Base-by-base conservation (phyloP, 2,888 invertebrate genomes). In the Druceiella hillmani region DNA sequence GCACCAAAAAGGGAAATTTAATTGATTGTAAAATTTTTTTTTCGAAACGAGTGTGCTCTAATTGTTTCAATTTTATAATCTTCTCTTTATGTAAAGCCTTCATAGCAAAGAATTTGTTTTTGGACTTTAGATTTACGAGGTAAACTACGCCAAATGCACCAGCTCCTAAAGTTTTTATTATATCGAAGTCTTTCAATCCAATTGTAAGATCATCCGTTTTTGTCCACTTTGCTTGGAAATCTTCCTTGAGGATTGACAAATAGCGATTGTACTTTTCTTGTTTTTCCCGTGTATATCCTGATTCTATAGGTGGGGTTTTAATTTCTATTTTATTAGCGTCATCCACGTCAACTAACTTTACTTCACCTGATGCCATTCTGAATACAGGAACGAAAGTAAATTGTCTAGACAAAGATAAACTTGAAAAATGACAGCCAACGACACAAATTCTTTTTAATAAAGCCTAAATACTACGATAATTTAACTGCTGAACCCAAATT, bases 121-220 rank as follows among this genome's bases (percentile, higher is more conserved):
- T 65, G 0, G 56, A 50, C 50, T 74, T 74, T 50, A 87, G 78
- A 57, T 72, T 78, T 9, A 74, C 73, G 3, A 87, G 62, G 56
- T 83, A 82, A 2, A 95, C 95, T 24, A 85, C 72, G 9, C 95
- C 94, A 61, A 93, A 97, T 0, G 92, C 89, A 3, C 95, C 95
- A 0, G 85, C 83, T 1, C 94, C 94, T 31, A 95, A 63, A 0
- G 87, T 83, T 53, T 79, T 81, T 27, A 80, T 62, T 38, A 79
- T 64, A 36, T 86, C 81, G 56, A 86, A 94, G 54, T 91, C 88
- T 6, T 64, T 55, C 17, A 58, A 4, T 36, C 53, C 56, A 2
- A 58, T 59, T 44, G 58, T 60, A 35, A 48, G 46, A 30, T 54
- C 55, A 0, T 55, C 36, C 20, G 56, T 61, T 20, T 59, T 57